These are phyloP conservation scores for Ichneumon xanthorius DNA, from an alignment of 2,888 invertebrate species.

Conservation along the genomic window DNA sequence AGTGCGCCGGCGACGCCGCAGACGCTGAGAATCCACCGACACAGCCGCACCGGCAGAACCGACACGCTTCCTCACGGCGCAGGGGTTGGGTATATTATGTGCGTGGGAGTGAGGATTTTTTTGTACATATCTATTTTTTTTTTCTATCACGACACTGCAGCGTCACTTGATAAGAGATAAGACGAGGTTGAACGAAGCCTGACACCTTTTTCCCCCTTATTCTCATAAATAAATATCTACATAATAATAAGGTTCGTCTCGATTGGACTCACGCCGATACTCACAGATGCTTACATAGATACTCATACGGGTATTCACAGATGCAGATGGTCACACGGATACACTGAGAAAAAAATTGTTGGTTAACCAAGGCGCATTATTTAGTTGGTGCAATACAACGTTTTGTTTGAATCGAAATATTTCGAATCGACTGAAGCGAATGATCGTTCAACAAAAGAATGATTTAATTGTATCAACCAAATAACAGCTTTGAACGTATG, in stretches of 20 bases:
- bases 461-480: too few relatives aligned
- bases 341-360: too few relatives aligned
- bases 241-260: neutral
- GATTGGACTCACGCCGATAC: too few relatives aligned
- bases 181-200: neutral
- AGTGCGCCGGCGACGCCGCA: slow-evolving; percentile 68
- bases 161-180: neutral
- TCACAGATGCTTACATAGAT: too few relatives aligned
- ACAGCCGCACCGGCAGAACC: slow-evolving; percentile 41
- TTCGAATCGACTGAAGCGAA: too few relatives aligned
- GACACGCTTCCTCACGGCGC: slow-evolving; percentile 53
- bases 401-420: too few relatives aligned
- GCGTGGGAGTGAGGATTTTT: slow-evolving; percentile 39
- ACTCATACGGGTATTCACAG: too few relatives aligned
- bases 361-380: too few relatives aligned
- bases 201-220: neutral
- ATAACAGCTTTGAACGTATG: too few relatives aligned
- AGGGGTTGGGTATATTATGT: slow-evolving; percentile 39
- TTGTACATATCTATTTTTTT: neutral
- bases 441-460: too few relatives aligned
- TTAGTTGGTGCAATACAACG: too few relatives aligned
- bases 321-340: too few relatives aligned
- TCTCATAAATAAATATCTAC: neutral
- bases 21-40: slow-evolving; percentile 56
- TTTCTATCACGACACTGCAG: neutral